Conservation (phyloP, 2,113 vertebrate genomes). For the Protobothrops flavoviridis region DNA sequence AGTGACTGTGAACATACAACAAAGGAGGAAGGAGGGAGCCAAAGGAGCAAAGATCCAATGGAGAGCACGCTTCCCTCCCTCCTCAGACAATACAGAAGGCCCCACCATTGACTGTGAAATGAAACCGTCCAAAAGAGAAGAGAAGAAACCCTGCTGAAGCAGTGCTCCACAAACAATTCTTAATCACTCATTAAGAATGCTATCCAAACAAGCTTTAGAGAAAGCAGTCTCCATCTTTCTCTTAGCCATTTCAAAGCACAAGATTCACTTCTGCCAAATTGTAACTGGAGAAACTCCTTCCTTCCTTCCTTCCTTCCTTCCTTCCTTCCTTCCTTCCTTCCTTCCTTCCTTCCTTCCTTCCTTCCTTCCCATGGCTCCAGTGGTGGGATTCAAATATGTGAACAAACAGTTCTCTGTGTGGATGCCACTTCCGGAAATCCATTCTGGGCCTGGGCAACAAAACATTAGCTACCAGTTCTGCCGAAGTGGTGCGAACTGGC, state of each 20-base stretch:
- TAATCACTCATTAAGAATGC: conserved; percentile 3
- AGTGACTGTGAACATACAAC: conserved; percentile 75
- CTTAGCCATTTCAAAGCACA: conserved; percentile 18
- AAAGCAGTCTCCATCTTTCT: not conserved
- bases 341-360: not conserved
- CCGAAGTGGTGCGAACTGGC: too few species aligned
- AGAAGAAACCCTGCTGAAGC: conserved; percentile 55
- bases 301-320: not conserved
- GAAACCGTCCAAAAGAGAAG: conserved; percentile 70
- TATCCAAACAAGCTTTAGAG: conserved; percentile 31
- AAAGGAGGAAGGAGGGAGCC: conserved; percentile 52
- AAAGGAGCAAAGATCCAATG: conserved; percentile 65
- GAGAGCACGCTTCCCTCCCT: conserved; percentile 61
- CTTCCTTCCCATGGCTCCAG: not conserved
- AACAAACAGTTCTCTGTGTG: too few species aligned
- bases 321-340: not conserved
- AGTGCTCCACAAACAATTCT: conserved; percentile 24
- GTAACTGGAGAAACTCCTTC: not conserved
- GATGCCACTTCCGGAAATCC: too few species aligned
- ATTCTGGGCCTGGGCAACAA: too few species aligned
- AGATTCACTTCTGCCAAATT: not conserved
- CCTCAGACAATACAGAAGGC: conserved; percentile 74
- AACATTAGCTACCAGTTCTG: too few species aligned
- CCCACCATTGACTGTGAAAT: conserved; percentile 66
- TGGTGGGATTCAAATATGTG: too few species aligned